Evolutionary conservation across 2,797 vertebrate genomes (phyloP).

Genomic region (Sylvia borin): DNA sequence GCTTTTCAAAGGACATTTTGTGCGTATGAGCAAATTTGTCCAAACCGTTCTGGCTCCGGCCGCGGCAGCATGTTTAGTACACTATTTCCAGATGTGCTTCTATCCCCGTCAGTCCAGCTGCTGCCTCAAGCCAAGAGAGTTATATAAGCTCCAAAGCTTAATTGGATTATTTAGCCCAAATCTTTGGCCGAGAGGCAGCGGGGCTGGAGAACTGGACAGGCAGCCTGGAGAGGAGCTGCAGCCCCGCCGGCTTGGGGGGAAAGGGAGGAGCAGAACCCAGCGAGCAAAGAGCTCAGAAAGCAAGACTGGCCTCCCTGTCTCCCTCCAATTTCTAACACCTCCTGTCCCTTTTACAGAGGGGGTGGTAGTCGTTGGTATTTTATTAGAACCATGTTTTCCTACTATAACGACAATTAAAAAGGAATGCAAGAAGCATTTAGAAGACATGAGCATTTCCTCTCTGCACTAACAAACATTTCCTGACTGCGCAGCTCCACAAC

Average conservation of each 20-base stretch:
- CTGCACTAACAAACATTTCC: neutral
- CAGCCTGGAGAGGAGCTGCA: neutral
- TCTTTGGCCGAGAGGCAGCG: neutral
- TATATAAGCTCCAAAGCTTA: conserved; percentile 55
- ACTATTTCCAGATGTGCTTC: conserved; percentile 59
- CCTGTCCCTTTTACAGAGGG: neutral
- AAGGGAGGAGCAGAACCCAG: neutral
- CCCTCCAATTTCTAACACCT: neutral
- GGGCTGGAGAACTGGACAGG: neutral
- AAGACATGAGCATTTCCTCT: neutral
- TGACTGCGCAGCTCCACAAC: neutral
- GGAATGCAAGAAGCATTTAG: neutral
- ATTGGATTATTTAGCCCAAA: conserved; percentile 63
- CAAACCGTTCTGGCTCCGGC: neutral
- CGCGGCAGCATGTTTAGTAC: rapidly evolving
- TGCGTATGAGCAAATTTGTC: conserved; percentile 19
- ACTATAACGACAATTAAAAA: neutral
- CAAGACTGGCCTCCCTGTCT: neutral
- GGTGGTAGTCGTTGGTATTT: neutral
- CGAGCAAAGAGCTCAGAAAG: neutral
- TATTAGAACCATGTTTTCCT: neutral
- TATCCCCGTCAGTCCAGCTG: neutral
- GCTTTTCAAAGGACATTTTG: conserved; percentile 43
- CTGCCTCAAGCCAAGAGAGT: conserved; percentile 30
- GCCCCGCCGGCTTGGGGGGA: neutral